Conservation (phyloP, 2,797 vertebrate species). For the Manis pentadactyla region DNA sequence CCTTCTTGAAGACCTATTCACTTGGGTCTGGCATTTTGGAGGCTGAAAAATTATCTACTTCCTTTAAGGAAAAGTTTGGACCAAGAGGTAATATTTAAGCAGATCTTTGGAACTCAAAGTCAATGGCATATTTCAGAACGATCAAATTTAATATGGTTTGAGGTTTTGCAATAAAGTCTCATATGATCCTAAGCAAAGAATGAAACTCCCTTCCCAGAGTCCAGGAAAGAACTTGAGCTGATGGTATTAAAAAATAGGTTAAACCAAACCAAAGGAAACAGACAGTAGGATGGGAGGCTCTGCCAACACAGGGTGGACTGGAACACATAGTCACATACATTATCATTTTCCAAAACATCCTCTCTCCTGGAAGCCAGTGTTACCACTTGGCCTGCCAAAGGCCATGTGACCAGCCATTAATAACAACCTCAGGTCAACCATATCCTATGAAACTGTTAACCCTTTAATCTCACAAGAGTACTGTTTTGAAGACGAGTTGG, state of each 20-base stretch:
- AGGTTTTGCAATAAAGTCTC: conserved; percentile 79
- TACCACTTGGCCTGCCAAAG: conserved; percentile 72
- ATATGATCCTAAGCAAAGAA: conserved; percentile 75
- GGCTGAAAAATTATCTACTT: conserved; percentile 64
- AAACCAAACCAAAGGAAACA: conserved; percentile 82
- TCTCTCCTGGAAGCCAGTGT: conserved; percentile 74
- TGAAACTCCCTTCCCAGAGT: conserved; percentile 68
- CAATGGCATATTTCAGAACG: conserved; percentile 74
- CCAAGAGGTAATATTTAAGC: conserved; percentile 64
- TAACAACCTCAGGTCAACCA: conserved; percentile 69
- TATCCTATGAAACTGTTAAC: conserved; percentile 68
- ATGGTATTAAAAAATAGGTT: conserved; percentile 71
- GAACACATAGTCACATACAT: conserved; percentile 77
- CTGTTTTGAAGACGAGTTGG: conserved; percentile 24
- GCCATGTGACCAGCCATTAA: conserved; percentile 76
- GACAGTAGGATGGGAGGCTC: conserved; percentile 60
- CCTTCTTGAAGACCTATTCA: not conserved
- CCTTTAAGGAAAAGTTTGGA: conserved; percentile 71
- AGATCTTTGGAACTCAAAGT: conserved; percentile 64
- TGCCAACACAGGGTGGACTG: conserved; percentile 80
- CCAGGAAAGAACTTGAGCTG: conserved; percentile 75
- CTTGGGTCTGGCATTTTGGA: conserved; percentile 28
- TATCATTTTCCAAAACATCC: conserved; percentile 84
- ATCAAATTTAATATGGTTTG: conserved; percentile 83
- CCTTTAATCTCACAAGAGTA: conserved; percentile 40